These are phyloP conservation scores for Osmerus mordax DNA, from an alignment of 2,113 vertebrate species.

Conservation along the genomic window DNA sequence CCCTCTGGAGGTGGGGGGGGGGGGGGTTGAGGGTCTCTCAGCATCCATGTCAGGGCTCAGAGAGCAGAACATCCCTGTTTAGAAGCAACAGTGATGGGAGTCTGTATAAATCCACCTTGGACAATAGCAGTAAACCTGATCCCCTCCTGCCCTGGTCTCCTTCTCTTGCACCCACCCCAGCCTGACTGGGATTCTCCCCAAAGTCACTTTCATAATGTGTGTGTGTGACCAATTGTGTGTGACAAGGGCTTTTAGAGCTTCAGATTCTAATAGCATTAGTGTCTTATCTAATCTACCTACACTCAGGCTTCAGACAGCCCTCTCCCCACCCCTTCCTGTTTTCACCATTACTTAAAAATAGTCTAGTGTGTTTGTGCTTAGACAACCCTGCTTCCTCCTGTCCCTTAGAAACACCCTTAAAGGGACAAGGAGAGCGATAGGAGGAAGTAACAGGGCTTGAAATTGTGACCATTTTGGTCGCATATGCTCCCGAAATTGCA, in stretches of 20 bases:
- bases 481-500: no score
- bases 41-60: no score
- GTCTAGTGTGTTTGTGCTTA: constrained; percentile 22
- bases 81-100: no score
- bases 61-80: no score
- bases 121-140: no score
- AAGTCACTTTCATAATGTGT: neutral
- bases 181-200: neutral
- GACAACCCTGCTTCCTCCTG: constrained; percentile 11
- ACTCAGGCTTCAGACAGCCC: constrained; percentile 45
- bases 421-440: neutral
- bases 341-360: neutral
- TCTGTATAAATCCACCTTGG: no score
- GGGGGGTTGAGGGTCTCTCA: no score
- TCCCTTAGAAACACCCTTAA: constrained; percentile 19
- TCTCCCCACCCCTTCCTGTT: constrained; percentile 25
- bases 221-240: constrained; percentile 35
- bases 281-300: constrained; percentile 61
- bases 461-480: neutral
- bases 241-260: constrained; percentile 61
- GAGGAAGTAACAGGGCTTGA: constrained; percentile 10
- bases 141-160: no score
- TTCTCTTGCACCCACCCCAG: no score
- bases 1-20: no score
- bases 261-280: constrained; percentile 61